Conservation (phyloP, 2,888 invertebrate species). For the Cheilosia variabilis region DNA sequence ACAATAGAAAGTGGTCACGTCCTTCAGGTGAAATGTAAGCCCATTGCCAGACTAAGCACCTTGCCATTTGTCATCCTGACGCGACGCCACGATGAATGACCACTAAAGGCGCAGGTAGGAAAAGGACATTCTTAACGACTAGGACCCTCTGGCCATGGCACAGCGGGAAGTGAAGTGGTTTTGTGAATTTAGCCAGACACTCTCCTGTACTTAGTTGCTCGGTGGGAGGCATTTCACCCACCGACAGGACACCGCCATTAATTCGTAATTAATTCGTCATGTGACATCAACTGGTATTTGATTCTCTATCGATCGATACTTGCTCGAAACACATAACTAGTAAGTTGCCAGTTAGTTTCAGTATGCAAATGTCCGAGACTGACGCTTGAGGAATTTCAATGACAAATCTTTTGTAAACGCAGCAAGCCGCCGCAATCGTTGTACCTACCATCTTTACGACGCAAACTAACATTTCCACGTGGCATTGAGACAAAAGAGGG, state of each 20-base stretch:
- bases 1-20: constrained; percentile 52
- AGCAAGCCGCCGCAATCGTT: constrained; percentile 25
- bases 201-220: constrained; percentile 52
- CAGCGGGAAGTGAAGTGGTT: constrained; percentile 68
- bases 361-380: constrained; percentile 54
- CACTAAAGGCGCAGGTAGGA: constrained; percentile 41
- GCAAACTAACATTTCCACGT: constrained; percentile 12
- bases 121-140: constrained; percentile 11
- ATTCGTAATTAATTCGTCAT: constrained; percentile 71
- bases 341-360: constrained; percentile 27
- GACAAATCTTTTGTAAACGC: constrained; percentile 53
- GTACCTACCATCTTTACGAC: constrained; percentile 2
- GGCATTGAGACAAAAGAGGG: not conserved
- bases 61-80: constrained; percentile 69
- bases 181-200: constrained; percentile 51
- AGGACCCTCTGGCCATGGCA: constrained; percentile 16
- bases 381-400: constrained; percentile 67
- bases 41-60: constrained; percentile 58
- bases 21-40: constrained; percentile 57
- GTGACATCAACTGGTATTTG: constrained; percentile 55
- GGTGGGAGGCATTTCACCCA: constrained; percentile 60
- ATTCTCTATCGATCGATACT: constrained; percentile 51
- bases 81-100: constrained; percentile 65
- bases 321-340: constrained; percentile 47
- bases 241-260: constrained; percentile 62